Evolutionary conservation across 2,888 invertebrate species (phyloP), one percentile per base, ranked within the genome.

Genomic region (Imbricaverruca yamaguchii): DNA sequence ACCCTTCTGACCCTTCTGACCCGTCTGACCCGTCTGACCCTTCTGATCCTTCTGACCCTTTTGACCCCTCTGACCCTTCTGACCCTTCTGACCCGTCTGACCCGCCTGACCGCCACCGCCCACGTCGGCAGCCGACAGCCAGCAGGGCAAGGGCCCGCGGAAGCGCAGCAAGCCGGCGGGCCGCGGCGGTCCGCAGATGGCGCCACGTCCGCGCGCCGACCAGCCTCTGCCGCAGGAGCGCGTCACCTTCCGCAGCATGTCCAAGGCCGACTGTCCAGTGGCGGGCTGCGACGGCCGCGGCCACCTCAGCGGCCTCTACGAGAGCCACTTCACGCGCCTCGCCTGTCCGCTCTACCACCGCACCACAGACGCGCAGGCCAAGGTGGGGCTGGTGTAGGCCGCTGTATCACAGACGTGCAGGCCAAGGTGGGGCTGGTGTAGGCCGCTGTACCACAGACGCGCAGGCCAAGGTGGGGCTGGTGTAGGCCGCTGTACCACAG

Each of bases 321-420:
- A 85, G 15, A 80, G 83, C n/a, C 98, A 98, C 88, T 95, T 96
- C 87, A 94, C 96, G 2, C 90, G 94, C 83, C 94, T 96, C 87
- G 95, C 95, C 53, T 98, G 98, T 86, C 97, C 97, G 2, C 86
- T 92, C 81, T 98, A 94, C 89, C 97, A 97, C 88, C 96, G 97
- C 87, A 92, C 92, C 84, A 91, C 93, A 13, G 90, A 92, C 55
- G 91, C 91, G 80, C 91, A 92, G 85, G 93, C 94, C 86, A 89
- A 88, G 87, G 90, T 91, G 87, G 83, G 84, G 80, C 55, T 39
- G 39, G 39, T 39, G 39, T 39, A 4, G 39, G 1, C 39, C 39
- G 39, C 39, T 4, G 39, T 4, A 39, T 4, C 39, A 39, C 39
- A 39, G 39, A 39, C 39, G 39, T 4, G 39, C 39, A 39, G 39